Percentiles rank a stretch among this genome's conserved stretches.
These are phyloP conservation scores for Chymomyza caudatula DNA, from an alignment of 2,888 invertebrate genomes.

Conservation along the genomic window DNA sequence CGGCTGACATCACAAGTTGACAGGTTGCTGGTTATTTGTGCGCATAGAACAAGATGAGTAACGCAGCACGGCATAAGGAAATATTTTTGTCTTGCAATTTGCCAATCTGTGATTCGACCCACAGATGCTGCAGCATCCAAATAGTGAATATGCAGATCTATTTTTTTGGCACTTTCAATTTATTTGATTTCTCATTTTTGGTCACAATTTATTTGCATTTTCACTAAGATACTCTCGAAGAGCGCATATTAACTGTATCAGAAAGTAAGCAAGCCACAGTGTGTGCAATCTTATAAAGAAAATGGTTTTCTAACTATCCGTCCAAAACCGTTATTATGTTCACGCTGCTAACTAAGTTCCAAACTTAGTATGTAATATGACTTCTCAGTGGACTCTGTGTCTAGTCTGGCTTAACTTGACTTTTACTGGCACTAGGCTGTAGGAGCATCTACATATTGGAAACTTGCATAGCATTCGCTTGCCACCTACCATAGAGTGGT, in stretches of 20 bases:
- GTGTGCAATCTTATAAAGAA: too few species aligned
- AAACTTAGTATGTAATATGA: too few species aligned
- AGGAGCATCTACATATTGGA: too few species aligned
- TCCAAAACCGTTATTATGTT: too few species aligned
- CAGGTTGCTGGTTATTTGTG: background rate
- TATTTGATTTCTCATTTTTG: conserved; percentile 31
- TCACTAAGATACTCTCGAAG: background rate
- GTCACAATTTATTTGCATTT: conserved; percentile 4
- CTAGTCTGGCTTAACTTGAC: too few species aligned
- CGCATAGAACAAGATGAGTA: background rate
- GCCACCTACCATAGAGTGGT: too few species aligned
- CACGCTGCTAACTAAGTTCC: too few species aligned
- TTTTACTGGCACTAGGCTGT: too few species aligned
- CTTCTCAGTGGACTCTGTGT: too few species aligned
- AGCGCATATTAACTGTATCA: background rate
- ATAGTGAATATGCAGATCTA: background rate
- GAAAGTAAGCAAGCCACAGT: background rate
- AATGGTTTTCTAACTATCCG: too few species aligned
- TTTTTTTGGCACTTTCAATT: conserved; percentile 43
- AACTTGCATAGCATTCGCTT: too few species aligned
- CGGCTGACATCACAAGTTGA: background rate
- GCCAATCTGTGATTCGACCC: background rate
- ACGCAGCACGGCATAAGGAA: background rate
- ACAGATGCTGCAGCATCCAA: background rate
- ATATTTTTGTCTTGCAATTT: background rate